Base-by-base conservation (phyloP, 2,113 vertebrate genomes). In the Rutilus rutilus region DNA sequence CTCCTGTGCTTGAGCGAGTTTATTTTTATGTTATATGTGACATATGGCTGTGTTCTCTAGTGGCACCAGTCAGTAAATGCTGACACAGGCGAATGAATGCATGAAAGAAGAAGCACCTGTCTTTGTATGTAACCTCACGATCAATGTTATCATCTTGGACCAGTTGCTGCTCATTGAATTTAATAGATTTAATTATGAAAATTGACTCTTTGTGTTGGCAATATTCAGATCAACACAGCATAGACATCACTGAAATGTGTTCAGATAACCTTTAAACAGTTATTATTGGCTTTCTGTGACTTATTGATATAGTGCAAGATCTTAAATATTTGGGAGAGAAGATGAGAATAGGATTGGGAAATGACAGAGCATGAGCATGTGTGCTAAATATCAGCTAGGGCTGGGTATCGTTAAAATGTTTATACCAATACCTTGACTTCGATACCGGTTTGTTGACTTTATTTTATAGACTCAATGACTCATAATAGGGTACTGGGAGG, bases 121-220 rank as follows among this genome's bases (percentile, higher is more conserved):
- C 82, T 79, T 69, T 82, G 81, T 85, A 23, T 45, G 5, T 25
- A 45, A 30, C 33, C 15, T 81, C 27, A 69, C n/a, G 42, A 81
- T 64, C 79, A 67, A 50, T 65, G 27, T 82, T 82, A n/a, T 82
- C 71, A 47, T 33, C 79, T 65, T 30, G 42, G 54, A 36, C 69
- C 33, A 27, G 45, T 76, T 69, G 25, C 39, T 45, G 6, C 79
- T 88, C 86, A 89, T 89, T 89, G 89, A 75, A 78, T 76, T 86
- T 84, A 90, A 90, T 87, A 21, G 89, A 93, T 92, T 90, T 91
- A 47, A 91, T 92, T 93, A 87, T 86, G 82, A 90, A 91, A 87
- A 91, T 88, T 92, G 25, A 14, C 45, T 83, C 52, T 33, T 57
- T 30, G 30, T 54, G 17, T 2, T n/a, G 65, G 21, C 21, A 59